Conservation (phyloP, 2,797 vertebrate species). For the Eulemur mongoz region DNA sequence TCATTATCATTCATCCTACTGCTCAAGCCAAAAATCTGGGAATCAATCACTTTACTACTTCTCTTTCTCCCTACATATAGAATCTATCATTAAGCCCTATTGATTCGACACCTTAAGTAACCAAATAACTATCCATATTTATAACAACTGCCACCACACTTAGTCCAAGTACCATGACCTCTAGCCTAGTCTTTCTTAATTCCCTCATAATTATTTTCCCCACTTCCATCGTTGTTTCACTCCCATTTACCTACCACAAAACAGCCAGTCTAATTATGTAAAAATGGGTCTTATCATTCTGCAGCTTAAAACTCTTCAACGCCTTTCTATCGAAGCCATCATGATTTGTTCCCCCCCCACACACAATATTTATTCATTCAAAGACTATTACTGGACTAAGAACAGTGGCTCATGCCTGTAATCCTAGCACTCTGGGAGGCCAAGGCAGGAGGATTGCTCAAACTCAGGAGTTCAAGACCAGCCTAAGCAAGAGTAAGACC, state of each 20-base stretch:
- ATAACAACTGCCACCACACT: not conserved
- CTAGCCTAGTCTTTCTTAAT: not conserved
- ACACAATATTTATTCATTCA: not conserved
- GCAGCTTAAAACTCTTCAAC: not conserved
- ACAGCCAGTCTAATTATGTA: not conserved
- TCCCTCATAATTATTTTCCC: not conserved
- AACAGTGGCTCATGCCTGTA: no score
- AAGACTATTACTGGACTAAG: not conserved
- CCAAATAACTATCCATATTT: not conserved
- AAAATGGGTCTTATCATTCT: not conserved
- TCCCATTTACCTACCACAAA: not conserved
- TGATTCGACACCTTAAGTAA: not conserved
- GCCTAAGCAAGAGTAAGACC: no score
- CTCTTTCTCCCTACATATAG: not conserved
- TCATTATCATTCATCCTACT: not conserved
- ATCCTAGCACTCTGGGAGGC: no score
- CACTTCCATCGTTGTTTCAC: not conserved
- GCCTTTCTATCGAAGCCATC: not conserved
- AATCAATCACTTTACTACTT: conserved; percentile 5
- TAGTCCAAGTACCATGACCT: not conserved
- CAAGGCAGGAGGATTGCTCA: no score
- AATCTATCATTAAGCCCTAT: not conserved
- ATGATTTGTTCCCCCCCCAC: not conserved
- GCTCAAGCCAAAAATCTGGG: not conserved
- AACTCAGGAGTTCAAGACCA: no score